These are phyloP conservation scores for Chloropsis cyanopogon DNA, from an alignment of 2,113 vertebrate genomes.

Conservation along the genomic window DNA sequence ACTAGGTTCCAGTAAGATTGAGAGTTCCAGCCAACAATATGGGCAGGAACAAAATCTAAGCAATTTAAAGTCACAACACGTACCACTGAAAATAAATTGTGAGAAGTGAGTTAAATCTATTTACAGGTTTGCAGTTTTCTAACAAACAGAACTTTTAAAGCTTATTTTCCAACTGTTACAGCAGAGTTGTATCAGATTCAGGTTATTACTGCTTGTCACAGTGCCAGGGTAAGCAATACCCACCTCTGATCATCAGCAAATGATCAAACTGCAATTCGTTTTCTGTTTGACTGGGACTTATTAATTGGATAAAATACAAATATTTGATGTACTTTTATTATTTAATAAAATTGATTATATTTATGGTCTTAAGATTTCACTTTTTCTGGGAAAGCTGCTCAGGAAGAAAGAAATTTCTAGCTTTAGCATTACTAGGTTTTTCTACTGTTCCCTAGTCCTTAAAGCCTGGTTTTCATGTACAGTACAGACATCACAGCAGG, in stretches of 20 bases:
- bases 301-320: slow-evolving; percentile 43
- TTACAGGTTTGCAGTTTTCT: slow-evolving; percentile 43
- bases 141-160: slow-evolving; percentile 44
- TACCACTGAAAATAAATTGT: neutral
- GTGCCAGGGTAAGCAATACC: slow-evolving; percentile 59
- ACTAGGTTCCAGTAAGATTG: neutral
- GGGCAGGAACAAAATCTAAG: neutral
- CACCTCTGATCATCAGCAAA: slow-evolving; percentile 50
- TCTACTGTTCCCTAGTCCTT: neutral
- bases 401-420: neutral
- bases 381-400: neutral
- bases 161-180: slow-evolving; percentile 46
- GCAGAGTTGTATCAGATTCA: slow-evolving; percentile 31
- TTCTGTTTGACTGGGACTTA: slow-evolving; percentile 52
- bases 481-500: neutral
- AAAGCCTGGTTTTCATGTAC: neutral
- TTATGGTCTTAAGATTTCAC: slow-evolving; percentile 56
- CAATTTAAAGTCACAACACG: neutral
- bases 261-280: slow-evolving; percentile 25
- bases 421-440: neutral
- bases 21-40: neutral
- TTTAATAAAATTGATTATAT: slow-evolving; percentile 68
- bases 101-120: neutral
- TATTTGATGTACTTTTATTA: slow-evolving; percentile 66
- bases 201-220: slow-evolving; percentile 47